A percentile compares a stretch with the other conserved stretches of the same genome.
These are phyloP conservation scores for Malurus elegans DNA, from an alignment of 2,113 vertebrate genomes.

Conservation along the genomic window DNA sequence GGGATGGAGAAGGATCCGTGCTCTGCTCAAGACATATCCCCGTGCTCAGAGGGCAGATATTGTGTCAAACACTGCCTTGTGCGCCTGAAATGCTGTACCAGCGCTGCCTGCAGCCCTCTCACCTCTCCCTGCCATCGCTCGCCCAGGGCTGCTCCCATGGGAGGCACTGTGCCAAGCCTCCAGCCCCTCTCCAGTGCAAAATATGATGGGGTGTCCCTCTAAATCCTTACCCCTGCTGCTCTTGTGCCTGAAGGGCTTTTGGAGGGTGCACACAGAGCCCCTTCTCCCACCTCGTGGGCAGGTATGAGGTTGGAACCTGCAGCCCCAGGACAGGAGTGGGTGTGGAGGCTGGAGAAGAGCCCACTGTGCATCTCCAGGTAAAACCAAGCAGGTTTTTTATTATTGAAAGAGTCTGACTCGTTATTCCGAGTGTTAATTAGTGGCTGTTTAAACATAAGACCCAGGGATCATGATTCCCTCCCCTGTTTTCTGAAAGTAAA, in stretches of 20 bases:
- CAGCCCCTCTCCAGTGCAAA: neutral
- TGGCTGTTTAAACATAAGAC: neutral
- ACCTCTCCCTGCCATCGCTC: neutral
- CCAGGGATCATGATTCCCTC: neutral
- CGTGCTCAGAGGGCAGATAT: neutral
- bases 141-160: fast-evolving
- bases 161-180: fast-evolving
- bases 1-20: neutral
- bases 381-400: neutral
- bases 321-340: neutral
- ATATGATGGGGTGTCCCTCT: neutral
- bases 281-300: fast-evolving
- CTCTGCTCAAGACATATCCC: fast-evolving
- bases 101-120: neutral
- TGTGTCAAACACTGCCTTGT: neutral
- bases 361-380: fast-evolving
- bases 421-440: neutral
- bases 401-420: fast-evolving
- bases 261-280: fast-evolving
- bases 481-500: neutral
- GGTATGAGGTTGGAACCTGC: neutral
- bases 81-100: neutral
- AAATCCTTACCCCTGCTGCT: neutral
- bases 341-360: neutral
- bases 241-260: neutral